Percentiles rank a stretch among this genome's conserved stretches.
These are phyloP conservation scores for Trachelus iudaicus DNA, from an alignment of 2,888 invertebrate genomes.

Conservation along the genomic window DNA sequence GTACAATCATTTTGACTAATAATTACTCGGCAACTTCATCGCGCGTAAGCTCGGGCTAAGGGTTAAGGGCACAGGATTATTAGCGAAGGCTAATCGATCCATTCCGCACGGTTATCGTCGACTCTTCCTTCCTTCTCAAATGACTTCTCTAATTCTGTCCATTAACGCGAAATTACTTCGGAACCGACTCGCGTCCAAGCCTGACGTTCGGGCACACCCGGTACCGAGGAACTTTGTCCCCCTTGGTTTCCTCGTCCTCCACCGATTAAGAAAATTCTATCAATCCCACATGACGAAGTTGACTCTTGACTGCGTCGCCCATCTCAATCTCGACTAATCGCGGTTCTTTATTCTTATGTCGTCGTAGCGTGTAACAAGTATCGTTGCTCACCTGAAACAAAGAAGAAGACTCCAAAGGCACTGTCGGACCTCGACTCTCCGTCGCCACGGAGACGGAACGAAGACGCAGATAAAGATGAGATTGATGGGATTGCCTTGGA, in stretches of 20 bases:
- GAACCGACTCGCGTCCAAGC: conserved; percentile 22
- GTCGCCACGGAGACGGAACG: neutral
- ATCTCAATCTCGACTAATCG: too few species aligned
- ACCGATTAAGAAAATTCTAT: neutral
- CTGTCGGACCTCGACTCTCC: conserved; percentile 10
- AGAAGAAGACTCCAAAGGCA: conserved; percentile 15
- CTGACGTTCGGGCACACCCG: neutral
- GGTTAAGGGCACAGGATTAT: conserved; percentile 8
- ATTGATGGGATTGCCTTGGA: neutral
- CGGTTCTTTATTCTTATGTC: too few species aligned
- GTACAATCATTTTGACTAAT: conserved; percentile 11
- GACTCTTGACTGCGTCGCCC: too few species aligned
- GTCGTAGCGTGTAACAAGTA: too few species aligned
- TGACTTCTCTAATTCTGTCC: conserved; percentile 36
- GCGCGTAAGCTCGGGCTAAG: neutral
- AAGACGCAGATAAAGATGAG: too few species aligned
- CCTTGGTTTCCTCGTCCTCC: neutral
- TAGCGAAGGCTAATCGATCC: conserved; percentile 33
- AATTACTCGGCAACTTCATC: conserved; percentile 7
- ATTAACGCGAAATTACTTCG: conserved; percentile 32
- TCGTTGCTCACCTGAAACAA: conserved; percentile 41
- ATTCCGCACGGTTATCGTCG: conserved; percentile 36
- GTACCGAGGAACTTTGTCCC: too few species aligned
- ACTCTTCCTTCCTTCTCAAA: conserved; percentile 24
- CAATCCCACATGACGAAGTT: neutral